Base-by-base conservation (phyloP, 2,888 invertebrate species). In the Shargacucullia verbasci region DNA sequence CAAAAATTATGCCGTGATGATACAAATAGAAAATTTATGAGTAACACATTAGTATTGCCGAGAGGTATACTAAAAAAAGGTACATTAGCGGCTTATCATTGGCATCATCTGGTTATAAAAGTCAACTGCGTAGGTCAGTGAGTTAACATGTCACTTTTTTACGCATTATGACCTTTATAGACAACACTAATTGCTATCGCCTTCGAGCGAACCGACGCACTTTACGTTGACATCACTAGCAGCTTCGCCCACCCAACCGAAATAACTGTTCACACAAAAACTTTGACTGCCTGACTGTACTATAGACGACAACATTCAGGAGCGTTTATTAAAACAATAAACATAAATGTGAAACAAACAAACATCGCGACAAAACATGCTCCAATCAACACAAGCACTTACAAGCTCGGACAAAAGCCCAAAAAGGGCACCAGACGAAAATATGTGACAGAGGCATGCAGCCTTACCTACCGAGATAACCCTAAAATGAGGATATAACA, bases 401-500 rank as follows among this genome's bases (percentile, higher is more conserved):
- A 72, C 50, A 68, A 62, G 46, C 53, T 69, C 61, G 45, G 60
- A 70, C 71, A 69, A 75, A 68, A 71, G 58, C 38, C 65, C 78
- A 78, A 83, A 87, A 87, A 81, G 77, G 67, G 58, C 62, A 65
- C 70, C 78, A 82, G 79, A 82, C 80, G 81, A 79, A 88, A 83
- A 84, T 84, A 85, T 86, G 85, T 85, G 88, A 83, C 84, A 78
- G 81, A 85, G 87, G 85, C 87, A 85, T 81, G 86, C 85, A 82
- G 86, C 78, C 82, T 73, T 71, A 76, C 76, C 78, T 72, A 81
- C 75, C 70, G 67, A 88, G 91, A 91, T 91, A 90, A 87, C 85
- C 83, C 81, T 82, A 87, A 90, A 91, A 89, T 86, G 87, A 87
- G 86, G 85, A 81, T 84, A 70, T 81, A 83, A 92, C 89, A 92